Conservation (phyloP, 2,113 vertebrate genomes). For the Rattus rattus region DNA sequence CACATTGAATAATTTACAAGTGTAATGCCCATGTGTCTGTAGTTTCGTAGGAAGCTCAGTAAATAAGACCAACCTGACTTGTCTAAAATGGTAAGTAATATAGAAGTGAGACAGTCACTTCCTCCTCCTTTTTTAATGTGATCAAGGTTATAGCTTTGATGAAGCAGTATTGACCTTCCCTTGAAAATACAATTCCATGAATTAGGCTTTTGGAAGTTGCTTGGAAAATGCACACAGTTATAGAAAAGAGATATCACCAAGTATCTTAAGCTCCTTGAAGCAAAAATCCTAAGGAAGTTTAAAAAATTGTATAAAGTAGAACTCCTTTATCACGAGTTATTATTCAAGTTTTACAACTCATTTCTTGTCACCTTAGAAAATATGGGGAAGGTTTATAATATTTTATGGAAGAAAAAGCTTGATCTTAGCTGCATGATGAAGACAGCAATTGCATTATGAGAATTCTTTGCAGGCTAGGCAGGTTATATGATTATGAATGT, state of each 20-base stretch:
- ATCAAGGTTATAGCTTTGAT: neutral
- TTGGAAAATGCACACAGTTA: neutral
- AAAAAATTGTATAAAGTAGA: neutral
- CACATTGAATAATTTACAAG: neutral
- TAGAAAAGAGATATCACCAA: neutral
- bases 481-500: neutral
- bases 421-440: neutral
- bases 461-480: neutral
- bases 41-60: neutral
- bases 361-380: neutral
- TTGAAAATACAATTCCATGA: neutral
- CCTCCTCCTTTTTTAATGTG: neutral
- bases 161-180: neutral
- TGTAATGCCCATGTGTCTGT: neutral
- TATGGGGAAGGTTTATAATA: neutral
- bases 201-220: neutral
- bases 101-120: neutral
- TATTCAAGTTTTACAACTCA: neutral
- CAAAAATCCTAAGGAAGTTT: neutral
- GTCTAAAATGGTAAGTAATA: neutral
- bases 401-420: neutral
- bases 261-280: neutral
- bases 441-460: neutral
- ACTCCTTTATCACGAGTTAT: neutral
- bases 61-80: neutral